These are phyloP conservation scores for Aix galericulata DNA, from an alignment of 2,113 vertebrate species.

Conservation along the genomic window DNA sequence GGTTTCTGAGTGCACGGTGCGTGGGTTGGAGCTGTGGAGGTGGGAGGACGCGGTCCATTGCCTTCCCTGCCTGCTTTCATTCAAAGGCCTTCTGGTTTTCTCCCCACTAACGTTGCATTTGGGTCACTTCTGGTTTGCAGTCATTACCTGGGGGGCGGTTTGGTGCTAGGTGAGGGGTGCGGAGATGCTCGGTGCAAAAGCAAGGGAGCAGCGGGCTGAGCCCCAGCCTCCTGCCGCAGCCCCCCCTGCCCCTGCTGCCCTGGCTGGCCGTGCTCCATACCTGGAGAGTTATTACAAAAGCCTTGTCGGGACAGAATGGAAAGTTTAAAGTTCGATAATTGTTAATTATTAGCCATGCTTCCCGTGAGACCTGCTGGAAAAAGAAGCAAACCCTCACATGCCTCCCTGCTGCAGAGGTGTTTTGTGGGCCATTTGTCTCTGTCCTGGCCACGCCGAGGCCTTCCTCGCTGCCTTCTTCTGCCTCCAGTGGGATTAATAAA, in stretches of 20 bases:
- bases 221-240: not conserved
- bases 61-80: not conserved
- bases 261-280: not conserved
- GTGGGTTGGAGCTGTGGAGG: not conserved
- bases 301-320: not conserved
- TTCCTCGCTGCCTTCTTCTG: conserved; percentile 1
- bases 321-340: conserved; percentile 21
- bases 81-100: not conserved
- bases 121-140: not conserved
- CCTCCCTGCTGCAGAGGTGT: not conserved
- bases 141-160: not conserved
- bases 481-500: conserved; percentile 62
- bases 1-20: not conserved
- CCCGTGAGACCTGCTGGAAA: conserved; percentile 5
- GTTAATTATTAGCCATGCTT: conserved; percentile 44
- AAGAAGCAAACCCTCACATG: not conserved
- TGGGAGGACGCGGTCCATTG: not conserved
- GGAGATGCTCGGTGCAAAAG: not conserved
- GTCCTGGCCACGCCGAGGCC: not conserved
- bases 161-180: not conserved
- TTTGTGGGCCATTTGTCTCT: conserved; percentile 14
- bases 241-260: not conserved
- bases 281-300: not conserved
- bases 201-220: not conserved
- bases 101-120: not conserved